Evolutionary conservation across 2,888 invertebrate genomes (phyloP), one percentile per base, ranked within the genome.

Genomic region (Clepsis dumicolana): DNA sequence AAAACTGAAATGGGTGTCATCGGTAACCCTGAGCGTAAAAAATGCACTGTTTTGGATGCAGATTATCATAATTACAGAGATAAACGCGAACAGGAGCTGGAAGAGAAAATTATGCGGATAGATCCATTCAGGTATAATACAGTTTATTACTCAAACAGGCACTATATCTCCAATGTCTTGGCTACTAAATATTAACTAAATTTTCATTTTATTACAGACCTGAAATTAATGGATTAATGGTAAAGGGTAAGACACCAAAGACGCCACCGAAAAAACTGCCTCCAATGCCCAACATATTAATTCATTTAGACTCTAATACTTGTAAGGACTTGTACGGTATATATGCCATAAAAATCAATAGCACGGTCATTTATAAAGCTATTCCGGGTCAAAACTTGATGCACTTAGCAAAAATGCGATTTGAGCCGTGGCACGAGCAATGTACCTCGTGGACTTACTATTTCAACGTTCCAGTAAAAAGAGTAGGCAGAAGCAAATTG

Each of bases 361-460:
- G 90, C 60, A 85, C 88, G 0, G 72, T 92, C 10, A 75, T 90
- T 64, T 78, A 76, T 25, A 91, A 89, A 80, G 73, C 84, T 1
- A 74, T 79, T 27, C 81, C 82, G 16, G 81, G 75, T 1, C 86
- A 87, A 70, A 72, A 67, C 27, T 50, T 86, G 8, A 48, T 68
- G 5, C 24, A 80, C 65, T 75, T 91, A 41, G 57, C 66, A 62
- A 74, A 78, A 62, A 75, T 85, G 71, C 80, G 83, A 76, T 65
- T 75, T 16, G 80, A 85, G 73, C 54, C 70, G 1, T 83, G 85
- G 82, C 82, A 88, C 52, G 86, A 88, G 65, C 35, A 66, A 12
- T 91, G 90, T 65, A 78, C 76, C 7, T 73, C 81, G 1, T 93
- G 93, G 93, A 85, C 84, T 1, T 93, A 93, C 73, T 93, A 93